Conservation (phyloP, 2,113 vertebrate species). For the Arizona elegans region DNA sequence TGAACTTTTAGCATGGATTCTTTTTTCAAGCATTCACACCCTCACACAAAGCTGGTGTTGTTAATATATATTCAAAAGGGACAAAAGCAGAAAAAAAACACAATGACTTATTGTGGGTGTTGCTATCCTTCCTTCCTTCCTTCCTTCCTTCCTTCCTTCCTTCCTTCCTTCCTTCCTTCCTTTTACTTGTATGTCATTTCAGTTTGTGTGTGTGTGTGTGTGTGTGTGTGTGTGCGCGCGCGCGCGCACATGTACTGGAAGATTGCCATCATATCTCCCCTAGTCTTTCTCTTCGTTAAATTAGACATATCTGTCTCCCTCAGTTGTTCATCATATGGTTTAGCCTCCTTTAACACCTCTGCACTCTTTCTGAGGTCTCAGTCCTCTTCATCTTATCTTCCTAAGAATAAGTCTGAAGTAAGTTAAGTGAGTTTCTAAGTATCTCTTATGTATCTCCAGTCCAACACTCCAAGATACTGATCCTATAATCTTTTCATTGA, state of each 20-base stretch:
- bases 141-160: neutral
- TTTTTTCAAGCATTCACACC: neutral
- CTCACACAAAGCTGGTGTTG: neutral
- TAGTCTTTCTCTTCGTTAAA: neutral
- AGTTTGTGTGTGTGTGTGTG: neutral
- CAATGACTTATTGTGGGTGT: neutral
- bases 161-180: neutral
- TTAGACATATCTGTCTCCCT: neutral
- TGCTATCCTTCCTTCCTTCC: neutral
- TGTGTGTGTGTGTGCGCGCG: neutral
- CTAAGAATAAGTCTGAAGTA: neutral
- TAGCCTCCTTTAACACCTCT: neutral
- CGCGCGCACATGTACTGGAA: neutral
- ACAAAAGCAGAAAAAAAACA: neutral
- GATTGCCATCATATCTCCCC: neutral
- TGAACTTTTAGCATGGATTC: neutral
- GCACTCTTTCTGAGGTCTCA: neutral
- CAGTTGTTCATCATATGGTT: neutral
- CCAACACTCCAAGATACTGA: neutral
- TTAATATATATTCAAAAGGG: neutral
- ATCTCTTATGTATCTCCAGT: neutral
- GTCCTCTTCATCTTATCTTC: neutral
- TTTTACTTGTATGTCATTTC: neutral
- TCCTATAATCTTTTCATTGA: neutral
- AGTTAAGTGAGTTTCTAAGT: neutral